These are phyloP conservation scores for Sigmodon hispidus DNA, from an alignment of 2,113 vertebrate genomes.

Conservation along the genomic window DNA sequence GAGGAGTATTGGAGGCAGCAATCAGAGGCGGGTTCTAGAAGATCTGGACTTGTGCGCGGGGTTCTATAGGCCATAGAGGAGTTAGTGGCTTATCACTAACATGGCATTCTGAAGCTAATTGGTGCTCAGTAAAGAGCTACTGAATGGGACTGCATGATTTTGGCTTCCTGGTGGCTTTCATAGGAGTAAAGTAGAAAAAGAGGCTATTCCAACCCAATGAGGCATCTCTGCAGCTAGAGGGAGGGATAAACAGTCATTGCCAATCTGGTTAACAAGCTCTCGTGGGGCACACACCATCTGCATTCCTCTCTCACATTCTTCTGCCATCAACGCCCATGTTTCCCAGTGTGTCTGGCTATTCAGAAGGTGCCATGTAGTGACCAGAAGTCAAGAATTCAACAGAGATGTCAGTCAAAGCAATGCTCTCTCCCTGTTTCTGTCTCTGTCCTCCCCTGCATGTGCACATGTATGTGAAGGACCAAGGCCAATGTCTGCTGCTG, in stretches of 20 bases:
- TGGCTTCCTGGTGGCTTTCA: constrained; percentile 19
- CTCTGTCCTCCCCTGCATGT: neutral
- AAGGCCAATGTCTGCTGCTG: too few species aligned
- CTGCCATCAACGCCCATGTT: neutral
- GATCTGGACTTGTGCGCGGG: neutral
- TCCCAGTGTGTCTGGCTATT: neutral
- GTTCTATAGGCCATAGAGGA: neutral
- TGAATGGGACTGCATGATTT: neutral
- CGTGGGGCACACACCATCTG: constrained; percentile 22
- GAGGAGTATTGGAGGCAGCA: neutral
- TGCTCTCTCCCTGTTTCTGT: neutral
- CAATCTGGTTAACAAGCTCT: constrained; percentile 50
- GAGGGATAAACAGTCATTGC: constrained; percentile 14
- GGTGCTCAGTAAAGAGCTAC: neutral
- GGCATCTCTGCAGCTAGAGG: constrained; percentile 7
- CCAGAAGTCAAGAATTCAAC: neutral
- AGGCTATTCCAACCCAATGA: neutral
- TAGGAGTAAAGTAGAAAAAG: neutral
- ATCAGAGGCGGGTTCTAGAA: neutral
- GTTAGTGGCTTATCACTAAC: neutral
- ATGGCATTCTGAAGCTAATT: neutral
- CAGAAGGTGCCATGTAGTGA: neutral
- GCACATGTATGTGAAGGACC: neutral
- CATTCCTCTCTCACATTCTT: neutral
- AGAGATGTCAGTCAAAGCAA: neutral